Evolutionary conservation across 1,140 invertebrate genomes (phyloP).

Genomic region (Orussus abietinus): DNA sequence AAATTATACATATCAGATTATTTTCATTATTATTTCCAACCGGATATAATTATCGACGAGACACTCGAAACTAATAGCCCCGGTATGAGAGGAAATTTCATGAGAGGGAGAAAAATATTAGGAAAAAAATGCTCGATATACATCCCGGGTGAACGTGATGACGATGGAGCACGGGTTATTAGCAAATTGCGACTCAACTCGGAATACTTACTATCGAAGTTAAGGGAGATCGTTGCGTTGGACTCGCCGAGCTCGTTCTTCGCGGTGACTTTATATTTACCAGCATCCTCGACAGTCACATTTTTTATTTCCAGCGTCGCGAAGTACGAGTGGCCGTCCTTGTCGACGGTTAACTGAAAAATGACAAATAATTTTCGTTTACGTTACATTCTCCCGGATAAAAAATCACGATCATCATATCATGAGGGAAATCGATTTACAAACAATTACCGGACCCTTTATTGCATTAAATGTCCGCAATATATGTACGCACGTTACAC

Average conservation of each 20-base stretch:
- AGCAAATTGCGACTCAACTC: not conserved
- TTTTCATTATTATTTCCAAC: too few species aligned
- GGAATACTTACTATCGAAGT: slow-evolving; percentile 91
- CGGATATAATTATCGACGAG: too few species aligned
- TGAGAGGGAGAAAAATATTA: slow-evolving; percentile 12
- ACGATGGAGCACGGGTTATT: slow-evolving; percentile 11
- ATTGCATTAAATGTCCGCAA: too few species aligned
- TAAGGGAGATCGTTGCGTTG: slow-evolving; percentile 92
- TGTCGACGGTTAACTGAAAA: slow-evolving; percentile 77
- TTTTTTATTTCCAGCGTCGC: slow-evolving; percentile 88
- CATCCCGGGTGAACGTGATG: slow-evolving; percentile 39
- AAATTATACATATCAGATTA: too few species aligned
- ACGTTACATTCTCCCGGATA: not conserved
- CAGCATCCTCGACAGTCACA: slow-evolving; percentile 94
- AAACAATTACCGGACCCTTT: too few species aligned
- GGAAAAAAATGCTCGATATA: slow-evolving; percentile 41
- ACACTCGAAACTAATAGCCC: too few species aligned
- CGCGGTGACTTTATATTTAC: slow-evolving; percentile 94
- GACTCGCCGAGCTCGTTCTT: slow-evolving; percentile 96
- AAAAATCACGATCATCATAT: not conserved
- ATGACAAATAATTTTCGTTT: slow-evolving; percentile 13
- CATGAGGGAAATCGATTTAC: too few species aligned
- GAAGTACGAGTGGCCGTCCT: slow-evolving; percentile 90
- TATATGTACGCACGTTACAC: too few species aligned
- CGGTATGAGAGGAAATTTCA: not conserved